A percentile compares a stretch with the other conserved stretches of the same genome.
Evolutionary conservation across 2,797 vertebrate species (phyloP).

Genomic region (Manis crassicaudata): DNA sequence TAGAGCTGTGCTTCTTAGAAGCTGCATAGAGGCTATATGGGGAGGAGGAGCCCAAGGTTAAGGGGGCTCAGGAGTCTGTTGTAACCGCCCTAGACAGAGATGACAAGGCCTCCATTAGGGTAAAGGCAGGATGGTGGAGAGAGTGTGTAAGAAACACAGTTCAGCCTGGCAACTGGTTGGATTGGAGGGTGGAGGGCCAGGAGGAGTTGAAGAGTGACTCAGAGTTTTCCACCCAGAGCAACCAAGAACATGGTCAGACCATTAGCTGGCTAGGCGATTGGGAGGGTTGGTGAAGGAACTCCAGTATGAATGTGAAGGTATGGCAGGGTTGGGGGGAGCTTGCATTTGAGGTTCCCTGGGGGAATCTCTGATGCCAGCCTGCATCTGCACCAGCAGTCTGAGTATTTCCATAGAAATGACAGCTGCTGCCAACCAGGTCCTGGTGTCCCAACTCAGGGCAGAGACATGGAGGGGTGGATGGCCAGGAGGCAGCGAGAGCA

Average conservation of each 20-base stretch:
- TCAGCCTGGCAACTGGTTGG: conserved; percentile 24
- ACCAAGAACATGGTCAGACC: conserved; percentile 39
- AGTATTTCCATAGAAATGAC: neutral
- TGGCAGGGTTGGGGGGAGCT: neutral
- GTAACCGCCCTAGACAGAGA: neutral
- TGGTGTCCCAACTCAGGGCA: neutral
- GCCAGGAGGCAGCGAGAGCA: neutral
- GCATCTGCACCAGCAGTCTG: neutral
- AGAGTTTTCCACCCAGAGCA: conserved; percentile 59
- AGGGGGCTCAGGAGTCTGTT: neutral
- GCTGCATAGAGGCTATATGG: neutral
- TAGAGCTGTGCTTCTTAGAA: neutral
- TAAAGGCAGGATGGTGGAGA: neutral
- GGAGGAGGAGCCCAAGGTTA: neutral
- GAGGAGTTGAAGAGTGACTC: conserved; percentile 65
- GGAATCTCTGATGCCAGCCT: neutral
- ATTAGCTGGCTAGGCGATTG: neutral
- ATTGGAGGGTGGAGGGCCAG: conserved; percentile 27
- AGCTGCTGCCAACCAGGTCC: neutral
- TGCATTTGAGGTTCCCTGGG: neutral
- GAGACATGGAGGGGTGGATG: neutral
- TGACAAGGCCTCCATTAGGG: neutral
- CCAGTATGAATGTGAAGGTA: neutral
- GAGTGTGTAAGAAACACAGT: conserved; percentile 10
- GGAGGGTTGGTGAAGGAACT: neutral